These are phyloP conservation scores for Antigone vipio DNA, from an alignment of 2,113 vertebrate species.

Conservation along the genomic window DNA sequence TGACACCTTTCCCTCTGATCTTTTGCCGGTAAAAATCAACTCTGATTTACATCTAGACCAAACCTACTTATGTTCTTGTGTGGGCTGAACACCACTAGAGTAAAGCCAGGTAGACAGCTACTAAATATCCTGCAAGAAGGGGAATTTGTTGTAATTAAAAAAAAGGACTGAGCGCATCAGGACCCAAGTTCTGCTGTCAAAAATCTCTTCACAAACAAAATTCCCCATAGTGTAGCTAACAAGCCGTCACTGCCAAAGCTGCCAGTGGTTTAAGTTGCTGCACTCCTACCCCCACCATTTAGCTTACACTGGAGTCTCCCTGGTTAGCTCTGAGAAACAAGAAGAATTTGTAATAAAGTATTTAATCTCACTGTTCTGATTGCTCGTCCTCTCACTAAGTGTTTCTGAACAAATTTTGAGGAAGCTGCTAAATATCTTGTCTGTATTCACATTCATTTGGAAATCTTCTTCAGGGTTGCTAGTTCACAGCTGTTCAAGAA, in stretches of 20 bases:
- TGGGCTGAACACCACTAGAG: neutral
- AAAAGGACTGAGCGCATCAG: neutral
- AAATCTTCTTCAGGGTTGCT: neutral
- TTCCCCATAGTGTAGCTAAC: rapidly evolving
- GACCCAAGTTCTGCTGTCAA: neutral
- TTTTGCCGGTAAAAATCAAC: neutral
- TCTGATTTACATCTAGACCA: neutral
- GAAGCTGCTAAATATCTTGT: neutral
- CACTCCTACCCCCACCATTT: rapidly evolving
- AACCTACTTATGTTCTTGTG: rapidly evolving
- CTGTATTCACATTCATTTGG: no score
- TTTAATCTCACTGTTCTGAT: neutral
- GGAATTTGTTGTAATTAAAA: neutral
- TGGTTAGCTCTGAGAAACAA: neutral
- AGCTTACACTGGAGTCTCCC: neutral
- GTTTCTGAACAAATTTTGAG: neutral
- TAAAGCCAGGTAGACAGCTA: neutral
- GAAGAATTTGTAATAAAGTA: neutral
- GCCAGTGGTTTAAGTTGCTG: neutral
- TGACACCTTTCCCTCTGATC: neutral
- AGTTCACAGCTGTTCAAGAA: neutral
- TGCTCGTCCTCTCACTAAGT: neutral
- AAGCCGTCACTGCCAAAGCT: neutral
- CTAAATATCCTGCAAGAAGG: neutral
- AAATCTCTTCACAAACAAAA: neutral